These are phyloP conservation scores for Ctenopoma multispine DNA, from an alignment of 2,797 vertebrate species.

Conservation along the genomic window DNA sequence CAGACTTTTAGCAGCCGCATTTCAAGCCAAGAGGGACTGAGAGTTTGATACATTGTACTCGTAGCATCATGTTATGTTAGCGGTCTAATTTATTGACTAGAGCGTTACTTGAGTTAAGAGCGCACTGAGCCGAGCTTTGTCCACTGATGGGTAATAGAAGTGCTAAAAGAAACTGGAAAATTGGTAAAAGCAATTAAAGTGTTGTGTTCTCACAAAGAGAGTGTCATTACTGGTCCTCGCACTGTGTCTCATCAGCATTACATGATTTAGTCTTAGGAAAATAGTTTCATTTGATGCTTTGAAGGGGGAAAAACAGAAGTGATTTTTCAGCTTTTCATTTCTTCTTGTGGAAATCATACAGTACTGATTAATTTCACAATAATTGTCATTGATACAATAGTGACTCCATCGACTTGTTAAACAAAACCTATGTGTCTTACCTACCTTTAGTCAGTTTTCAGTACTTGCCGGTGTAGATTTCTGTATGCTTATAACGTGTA, in stretches of 20 bases:
- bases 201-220: not conserved
- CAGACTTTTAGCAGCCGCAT: conserved; percentile 45
- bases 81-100: not conserved
- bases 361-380: too few relatives aligned
- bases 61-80: not conserved
- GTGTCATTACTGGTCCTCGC: not conserved
- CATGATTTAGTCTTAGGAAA: not conserved
- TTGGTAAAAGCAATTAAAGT: not conserved
- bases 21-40: conserved; percentile 27
- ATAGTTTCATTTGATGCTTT: not conserved
- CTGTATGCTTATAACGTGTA: not conserved
- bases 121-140: not conserved
- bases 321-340: too few relatives aligned
- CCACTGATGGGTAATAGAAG: not conserved
- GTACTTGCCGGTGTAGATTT: not conserved
- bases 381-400: too few relatives aligned
- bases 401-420: too few relatives aligned
- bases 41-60: not conserved
- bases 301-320: not conserved
- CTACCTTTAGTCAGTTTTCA: not conserved
- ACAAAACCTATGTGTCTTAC: too few relatives aligned
- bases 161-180: not conserved
- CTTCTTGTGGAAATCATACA: too few relatives aligned
- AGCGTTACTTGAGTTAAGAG: not conserved
- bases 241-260: not conserved